Base-by-base conservation (phyloP, 2,113 vertebrate species). In the Corapipo altera region DNA sequence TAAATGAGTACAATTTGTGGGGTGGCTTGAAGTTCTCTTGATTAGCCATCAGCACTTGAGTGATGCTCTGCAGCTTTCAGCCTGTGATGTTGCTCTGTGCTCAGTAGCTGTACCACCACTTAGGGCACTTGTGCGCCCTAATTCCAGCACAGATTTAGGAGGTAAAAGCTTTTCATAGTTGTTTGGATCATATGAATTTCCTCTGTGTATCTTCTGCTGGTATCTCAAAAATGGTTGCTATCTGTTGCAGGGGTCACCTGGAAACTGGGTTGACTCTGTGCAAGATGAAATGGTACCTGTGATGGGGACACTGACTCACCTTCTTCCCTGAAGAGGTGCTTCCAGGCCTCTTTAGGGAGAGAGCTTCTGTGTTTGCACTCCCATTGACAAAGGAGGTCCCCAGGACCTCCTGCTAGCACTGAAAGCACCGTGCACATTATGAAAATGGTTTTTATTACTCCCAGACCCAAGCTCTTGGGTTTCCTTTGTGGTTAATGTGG, bases 401-500 rank as follows among this genome's bases (percentile, higher is more conserved):
- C 43, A 86, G 69, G 43, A 76, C 67, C 81, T 92, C 80, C 83
- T 90, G 54, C 49, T 64, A 92, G 76, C 12, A 69, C 67, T 70
- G 73, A 74, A 80, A 39, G 26, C 84, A 77, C 76, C 26, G 33
- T 66, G 61, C 55, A 14, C 77, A 65, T 84, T 89, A 58, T 77
- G 84, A 26, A 84, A 92, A 89, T 84, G 22, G 6, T 7, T 89
- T 66, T 69, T 49, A 93, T 91, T 95, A 32, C 73, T 91, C 73
- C 76, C 89, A 96, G 93, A 58, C 76, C 91, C 0, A 0, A 69
- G 62, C 54, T 93, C 64, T 85, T 86, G 55, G 57, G 72, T 86
- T 95, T 95, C 91, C 62, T 91, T 83, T 88, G 78, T 92, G 79
- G 75, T 72, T 96, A 83, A 82, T 61, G 54, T 62, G 85, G 72